Evolutionary conservation across 2,113 vertebrate species (phyloP).

Genomic region (Cebus imitator): DNA sequence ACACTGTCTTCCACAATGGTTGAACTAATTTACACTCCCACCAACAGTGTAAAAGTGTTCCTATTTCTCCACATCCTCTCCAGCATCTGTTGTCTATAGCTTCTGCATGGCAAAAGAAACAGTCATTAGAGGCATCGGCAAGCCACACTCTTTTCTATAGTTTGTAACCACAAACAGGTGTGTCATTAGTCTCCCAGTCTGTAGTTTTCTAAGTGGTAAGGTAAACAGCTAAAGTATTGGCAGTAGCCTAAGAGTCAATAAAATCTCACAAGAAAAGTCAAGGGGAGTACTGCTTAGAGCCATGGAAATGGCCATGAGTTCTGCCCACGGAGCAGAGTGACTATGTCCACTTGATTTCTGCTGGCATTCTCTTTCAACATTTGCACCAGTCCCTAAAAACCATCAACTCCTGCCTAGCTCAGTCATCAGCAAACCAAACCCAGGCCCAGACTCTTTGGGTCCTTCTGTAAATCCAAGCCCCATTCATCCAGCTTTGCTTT

Average conservation of each 20-base stretch:
- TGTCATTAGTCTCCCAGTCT: neutral
- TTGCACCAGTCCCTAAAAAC: neutral
- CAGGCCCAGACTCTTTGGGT: neutral
- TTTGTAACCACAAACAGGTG: neutral
- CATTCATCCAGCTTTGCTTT: neutral
- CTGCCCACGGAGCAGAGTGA: neutral
- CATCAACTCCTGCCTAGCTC: too few species aligned
- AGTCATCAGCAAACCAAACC: neutral
- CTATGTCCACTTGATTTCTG: neutral
- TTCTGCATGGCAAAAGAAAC: too few species aligned
- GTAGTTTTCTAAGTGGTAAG: neutral
- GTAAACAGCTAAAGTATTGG: neutral
- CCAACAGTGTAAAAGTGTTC: too few species aligned
- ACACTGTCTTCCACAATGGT: too few species aligned
- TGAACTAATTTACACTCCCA: too few species aligned
- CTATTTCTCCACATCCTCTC: too few species aligned
- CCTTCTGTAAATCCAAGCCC: neutral
- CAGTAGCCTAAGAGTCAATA: accelerated
- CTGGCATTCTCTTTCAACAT: neutral
- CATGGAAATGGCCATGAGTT: neutral
- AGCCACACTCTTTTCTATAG: neutral
- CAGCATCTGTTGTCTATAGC: too few species aligned
- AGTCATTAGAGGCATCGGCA: too few species aligned
- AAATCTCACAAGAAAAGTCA: too few species aligned
- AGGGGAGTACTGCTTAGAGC: too few species aligned